Conservation (phyloP, 2,113 vertebrate genomes). For the Stictonetta naevosa region DNA sequence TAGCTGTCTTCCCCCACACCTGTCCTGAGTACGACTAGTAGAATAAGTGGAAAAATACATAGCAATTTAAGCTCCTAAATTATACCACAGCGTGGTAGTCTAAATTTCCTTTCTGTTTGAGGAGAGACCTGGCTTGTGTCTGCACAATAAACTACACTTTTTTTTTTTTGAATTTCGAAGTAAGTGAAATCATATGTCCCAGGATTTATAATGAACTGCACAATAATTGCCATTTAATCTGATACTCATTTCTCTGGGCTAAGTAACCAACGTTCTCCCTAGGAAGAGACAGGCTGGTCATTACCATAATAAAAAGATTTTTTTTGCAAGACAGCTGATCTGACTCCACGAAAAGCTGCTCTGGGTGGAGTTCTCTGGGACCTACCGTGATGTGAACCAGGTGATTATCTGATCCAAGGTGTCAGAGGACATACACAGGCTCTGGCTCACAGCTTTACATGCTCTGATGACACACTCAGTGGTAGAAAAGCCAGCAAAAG, state of each 20-base stretch:
- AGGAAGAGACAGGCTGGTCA: neutral
- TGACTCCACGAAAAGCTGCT: neutral
- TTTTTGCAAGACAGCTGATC: neutral
- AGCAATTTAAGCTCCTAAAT: neutral
- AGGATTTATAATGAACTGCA: neutral
- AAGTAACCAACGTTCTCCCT: neutral
- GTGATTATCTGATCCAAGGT: neutral
- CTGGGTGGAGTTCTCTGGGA: neutral
- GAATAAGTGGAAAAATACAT: constrained; percentile 9
- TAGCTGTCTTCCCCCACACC: neutral
- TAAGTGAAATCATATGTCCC: neutral
- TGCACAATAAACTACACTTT: neutral
- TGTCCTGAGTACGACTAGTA: neutral
- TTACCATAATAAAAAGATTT: neutral
- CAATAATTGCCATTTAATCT: neutral
- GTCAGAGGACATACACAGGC: neutral
- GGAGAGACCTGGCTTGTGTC: neutral
- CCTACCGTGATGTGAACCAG: neutral
- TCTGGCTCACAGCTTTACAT: neutral
- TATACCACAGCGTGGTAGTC: neutral
- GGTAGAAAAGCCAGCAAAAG: neutral
- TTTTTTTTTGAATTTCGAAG: neutral
- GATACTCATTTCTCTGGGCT: neutral
- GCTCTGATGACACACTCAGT: neutral
- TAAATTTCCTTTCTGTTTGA: neutral